Conservation (phyloP, 2,888 invertebrate species). For the Esperia sulphurella region DNA sequence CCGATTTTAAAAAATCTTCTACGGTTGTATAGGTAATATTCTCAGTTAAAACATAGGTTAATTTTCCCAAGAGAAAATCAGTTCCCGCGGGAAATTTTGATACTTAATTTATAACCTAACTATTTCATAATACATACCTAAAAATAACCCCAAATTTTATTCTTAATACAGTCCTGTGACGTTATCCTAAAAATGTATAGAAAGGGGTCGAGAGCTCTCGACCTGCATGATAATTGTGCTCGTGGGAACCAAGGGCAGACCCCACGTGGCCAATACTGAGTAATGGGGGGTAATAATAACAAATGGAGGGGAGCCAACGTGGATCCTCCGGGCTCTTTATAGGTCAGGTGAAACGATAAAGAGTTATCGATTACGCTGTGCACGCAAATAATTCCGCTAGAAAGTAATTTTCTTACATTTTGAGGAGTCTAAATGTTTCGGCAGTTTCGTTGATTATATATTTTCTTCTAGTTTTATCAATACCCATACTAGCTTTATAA, state of each 20-base stretch:
- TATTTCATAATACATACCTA: too few species aligned
- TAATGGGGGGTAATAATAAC: constrained; percentile 40
- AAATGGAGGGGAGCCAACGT: constrained; percentile 26
- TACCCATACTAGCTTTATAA: too few species aligned
- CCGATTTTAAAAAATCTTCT: too few species aligned
- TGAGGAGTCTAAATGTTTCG: not conserved
- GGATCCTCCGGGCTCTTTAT: constrained; percentile 27
- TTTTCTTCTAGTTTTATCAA: too few species aligned
- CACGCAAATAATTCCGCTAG: constrained; percentile 23
- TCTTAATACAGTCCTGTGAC: too few species aligned
- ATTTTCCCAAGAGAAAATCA: too few species aligned
- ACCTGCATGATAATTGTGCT: constrained; percentile 36
- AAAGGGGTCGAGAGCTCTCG: constrained; percentile 29
- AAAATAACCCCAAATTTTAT: too few species aligned
- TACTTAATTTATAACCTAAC: too few species aligned
- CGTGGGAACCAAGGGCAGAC: constrained; percentile 30
- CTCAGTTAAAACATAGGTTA: too few species aligned
- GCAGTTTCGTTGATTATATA: too few species aligned
- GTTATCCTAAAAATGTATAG: constrained; percentile 11
- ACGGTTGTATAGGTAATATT: too few species aligned
- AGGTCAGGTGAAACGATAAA: constrained; percentile 22
- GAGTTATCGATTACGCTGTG: constrained; percentile 26
- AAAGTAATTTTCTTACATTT: not conserved
- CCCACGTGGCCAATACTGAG: constrained; percentile 26
- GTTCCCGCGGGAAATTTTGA: too few species aligned